phyloP scores from a whole-genome alignment of 2,113 vertebrate genomes.

The Lagopus leucura region DNA sequence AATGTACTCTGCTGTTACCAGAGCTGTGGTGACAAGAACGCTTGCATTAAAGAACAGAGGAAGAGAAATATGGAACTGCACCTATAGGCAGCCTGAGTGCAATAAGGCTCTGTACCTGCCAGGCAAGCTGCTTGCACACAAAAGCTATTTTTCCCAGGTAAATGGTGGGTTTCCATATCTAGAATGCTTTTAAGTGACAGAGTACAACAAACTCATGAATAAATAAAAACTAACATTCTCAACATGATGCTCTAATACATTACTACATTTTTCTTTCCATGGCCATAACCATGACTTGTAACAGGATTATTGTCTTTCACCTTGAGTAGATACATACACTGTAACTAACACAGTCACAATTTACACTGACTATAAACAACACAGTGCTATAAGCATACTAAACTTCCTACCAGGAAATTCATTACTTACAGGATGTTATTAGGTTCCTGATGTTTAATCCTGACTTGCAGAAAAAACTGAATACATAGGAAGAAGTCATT shows the following conservation, averaged over 20 bases:
- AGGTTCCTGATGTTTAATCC: neutral
- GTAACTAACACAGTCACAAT: neutral
- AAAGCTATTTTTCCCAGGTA: neutral
- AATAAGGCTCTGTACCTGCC: neutral
- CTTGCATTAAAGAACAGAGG: neutral
- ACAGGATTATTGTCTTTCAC: neutral
- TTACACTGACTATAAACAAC: neutral
- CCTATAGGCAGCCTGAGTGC: neutral
- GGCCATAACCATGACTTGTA: neutral
- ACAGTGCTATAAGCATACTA: neutral
- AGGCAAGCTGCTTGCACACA: fast-evolving
- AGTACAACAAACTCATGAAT: neutral
- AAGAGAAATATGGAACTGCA: neutral
- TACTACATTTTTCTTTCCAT: neutral
- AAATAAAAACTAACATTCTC: neutral
- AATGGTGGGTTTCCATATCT: neutral
- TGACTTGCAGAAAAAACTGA: neutral
- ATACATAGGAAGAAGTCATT: neutral
- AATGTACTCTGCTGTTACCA: neutral
- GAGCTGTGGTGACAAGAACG: neutral
- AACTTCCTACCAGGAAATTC: neutral
- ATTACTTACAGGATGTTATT: neutral
- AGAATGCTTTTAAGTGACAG: neutral
- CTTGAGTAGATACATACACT: neutral
- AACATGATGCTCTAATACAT: neutral